A percentile compares a stretch with the other conserved stretches of the same genome.
Evolutionary conservation across 2,888 invertebrate genomes (phyloP).

Genomic region (Andrena bucephala): DNA sequence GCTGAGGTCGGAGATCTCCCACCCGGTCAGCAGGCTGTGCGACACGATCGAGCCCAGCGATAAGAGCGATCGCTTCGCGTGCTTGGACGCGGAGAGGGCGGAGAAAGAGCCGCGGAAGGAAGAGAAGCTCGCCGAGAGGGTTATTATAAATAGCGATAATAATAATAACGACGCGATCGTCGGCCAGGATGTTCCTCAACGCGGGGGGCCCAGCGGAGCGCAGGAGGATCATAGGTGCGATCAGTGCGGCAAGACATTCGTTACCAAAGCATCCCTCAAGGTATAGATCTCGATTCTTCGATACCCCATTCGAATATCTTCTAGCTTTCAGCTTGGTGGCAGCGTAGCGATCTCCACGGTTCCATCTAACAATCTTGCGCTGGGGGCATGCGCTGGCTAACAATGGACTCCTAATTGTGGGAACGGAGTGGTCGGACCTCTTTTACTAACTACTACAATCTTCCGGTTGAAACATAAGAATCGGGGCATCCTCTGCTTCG

Average conservation of each 20-base stretch:
- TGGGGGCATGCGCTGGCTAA: not conserved
- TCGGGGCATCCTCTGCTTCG: too few species aligned
- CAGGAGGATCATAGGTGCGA: slow-evolving; percentile 81
- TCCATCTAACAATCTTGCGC: not conserved
- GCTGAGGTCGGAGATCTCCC: slow-evolving; percentile 76
- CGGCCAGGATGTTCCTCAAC: slow-evolving; percentile 29
- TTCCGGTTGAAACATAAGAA: too few species aligned
- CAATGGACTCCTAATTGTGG: not conserved
- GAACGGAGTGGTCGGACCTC: not conserved
- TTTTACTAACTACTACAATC: too few species aligned
- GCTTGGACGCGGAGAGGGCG: slow-evolving; percentile 38
- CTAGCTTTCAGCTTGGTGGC: not conserved
- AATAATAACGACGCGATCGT: slow-evolving; percentile 77
- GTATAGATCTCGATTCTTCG: slow-evolving; percentile 65
- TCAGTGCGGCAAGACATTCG: slow-evolving; percentile 83
- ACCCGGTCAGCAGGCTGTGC: slow-evolving; percentile 80
- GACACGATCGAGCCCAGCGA: slow-evolving; percentile 67
- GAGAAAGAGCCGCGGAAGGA: slow-evolving; percentile 32
- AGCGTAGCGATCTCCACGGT: not conserved
- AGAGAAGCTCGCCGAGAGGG: slow-evolving; percentile 45
- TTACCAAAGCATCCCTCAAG: slow-evolving; percentile 84
- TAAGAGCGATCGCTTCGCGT: slow-evolving; percentile 43
- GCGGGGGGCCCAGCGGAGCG: slow-evolving; percentile 61
- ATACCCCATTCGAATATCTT: not conserved
- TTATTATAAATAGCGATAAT: slow-evolving; percentile 72